Base-by-base conservation (phyloP, 2,888 invertebrate species). In the Cheilosia pagana region DNA sequence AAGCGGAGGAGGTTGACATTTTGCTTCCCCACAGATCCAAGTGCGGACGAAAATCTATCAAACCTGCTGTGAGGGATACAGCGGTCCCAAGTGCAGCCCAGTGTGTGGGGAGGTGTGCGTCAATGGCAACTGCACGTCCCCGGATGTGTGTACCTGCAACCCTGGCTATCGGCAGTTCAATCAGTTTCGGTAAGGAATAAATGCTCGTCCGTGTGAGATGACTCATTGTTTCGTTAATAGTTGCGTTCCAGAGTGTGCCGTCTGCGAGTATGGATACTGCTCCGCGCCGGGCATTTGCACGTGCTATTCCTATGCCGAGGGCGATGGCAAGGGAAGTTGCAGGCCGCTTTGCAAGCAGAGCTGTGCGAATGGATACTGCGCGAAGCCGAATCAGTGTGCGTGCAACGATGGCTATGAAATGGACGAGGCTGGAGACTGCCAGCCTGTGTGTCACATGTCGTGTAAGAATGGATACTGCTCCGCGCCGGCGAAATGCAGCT, bases 331-430 rank as follows among this genome's bases (percentile, higher is more conserved):
- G 14, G 88, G 89, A 0, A 52, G 86, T n/a, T 91, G 91, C 35
- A 52, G 87, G 28, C 90, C 92, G 0, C 31, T 88, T 3, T 92
- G 92, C 72, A 45, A 68, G 0, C 57, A 82, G 3, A 87, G 87
- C 14, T 92, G 92, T 59, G 67, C 77, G 0, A 90, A 92, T 81
- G 92, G 91, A 3, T 71, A 52, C 1, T 92, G 92, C 81, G 68
- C 89, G 0, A 91, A 92, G 0, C 94, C 94, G 0, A 93, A 94
- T 82, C 89, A 91, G 0, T 95, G 95, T 88, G 91, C 89, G 8
- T 95, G 95, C 87, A 90, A 92, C n/a, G 87, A 90, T 7, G 94
- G 94, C 0, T 94, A 91, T 87, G 88, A 89, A 2, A 92, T 1
- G 90, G 92, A 87, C 55, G 35, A 63, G 0, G 75, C 86, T n/a